These are phyloP conservation scores for Melangyna quadrimaculata DNA, from an alignment of 2,888 invertebrate species.

Conservation along the genomic window DNA sequence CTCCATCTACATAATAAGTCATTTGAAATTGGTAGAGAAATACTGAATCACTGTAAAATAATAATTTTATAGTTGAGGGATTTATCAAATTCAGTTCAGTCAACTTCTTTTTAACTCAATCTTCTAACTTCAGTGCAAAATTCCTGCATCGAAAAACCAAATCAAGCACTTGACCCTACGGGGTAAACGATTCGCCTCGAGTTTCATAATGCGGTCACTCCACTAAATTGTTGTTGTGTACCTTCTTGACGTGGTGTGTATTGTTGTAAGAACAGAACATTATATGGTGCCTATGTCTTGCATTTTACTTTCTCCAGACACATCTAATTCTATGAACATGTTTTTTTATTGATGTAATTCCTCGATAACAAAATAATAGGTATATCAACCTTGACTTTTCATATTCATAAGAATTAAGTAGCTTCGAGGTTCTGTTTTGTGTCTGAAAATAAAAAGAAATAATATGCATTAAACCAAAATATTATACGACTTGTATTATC, in stretches of 20 bases:
- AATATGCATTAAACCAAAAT: conserved; percentile 11
- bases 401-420: neutral
- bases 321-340: neutral
- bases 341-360: conserved; percentile 8
- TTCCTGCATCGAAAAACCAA: neutral
- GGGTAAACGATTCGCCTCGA: neutral
- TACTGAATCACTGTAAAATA: no score
- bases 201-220: neutral
- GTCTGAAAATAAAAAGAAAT: neutral
- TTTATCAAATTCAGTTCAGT: neutral
- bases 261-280: neutral
- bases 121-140: neutral
- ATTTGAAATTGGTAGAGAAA: no score
- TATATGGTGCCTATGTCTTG: neutral
- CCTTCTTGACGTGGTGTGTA: neutral
- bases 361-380: conserved; percentile 17
- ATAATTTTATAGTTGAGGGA: no score
- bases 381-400: neutral
- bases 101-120: neutral
- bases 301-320: neutral
- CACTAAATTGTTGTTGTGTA: neutral
- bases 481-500: conserved; percentile 17
- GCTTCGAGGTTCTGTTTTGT: neutral
- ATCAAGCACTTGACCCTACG: neutral
- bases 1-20: no score